phyloP scores from a whole-genome alignment of 2,113 vertebrate species.

The Epinephelus fuscoguttatus region DNA sequence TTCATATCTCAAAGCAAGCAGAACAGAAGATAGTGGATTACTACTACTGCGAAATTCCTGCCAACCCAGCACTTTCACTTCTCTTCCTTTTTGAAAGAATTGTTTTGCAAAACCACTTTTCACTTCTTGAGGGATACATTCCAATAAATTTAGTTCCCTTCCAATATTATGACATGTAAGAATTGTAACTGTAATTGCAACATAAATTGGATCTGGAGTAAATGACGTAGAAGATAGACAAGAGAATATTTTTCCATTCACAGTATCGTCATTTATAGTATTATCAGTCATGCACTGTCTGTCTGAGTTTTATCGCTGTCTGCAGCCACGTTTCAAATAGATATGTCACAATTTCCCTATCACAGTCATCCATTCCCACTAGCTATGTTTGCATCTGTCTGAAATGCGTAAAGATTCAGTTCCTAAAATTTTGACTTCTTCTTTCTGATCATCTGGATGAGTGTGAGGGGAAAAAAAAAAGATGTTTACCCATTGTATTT shows the following conservation, averaged over 20 bases:
- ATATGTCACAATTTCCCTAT: conserved; percentile 66
- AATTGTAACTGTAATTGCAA: not conserved
- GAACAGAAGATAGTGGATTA: not conserved
- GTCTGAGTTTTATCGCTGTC: conserved; percentile 28
- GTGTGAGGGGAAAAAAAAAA: conserved; percentile 5
- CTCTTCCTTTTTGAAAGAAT: conserved; percentile 8
- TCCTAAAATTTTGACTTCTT: conserved; percentile 74
- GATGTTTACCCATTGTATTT: conserved; percentile 12
- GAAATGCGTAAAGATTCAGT: conserved; percentile 56
- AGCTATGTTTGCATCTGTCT: conserved; percentile 44
- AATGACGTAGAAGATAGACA: not conserved
- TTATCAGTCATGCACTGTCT: conserved; percentile 40
- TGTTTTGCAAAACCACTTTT: conserved; percentile 7
- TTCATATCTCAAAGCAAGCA: not conserved
- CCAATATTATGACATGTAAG: not conserved
- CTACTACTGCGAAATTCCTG: conserved; percentile 27
- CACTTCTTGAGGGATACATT: not conserved
- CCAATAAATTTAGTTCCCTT: not conserved
- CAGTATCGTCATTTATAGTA: not conserved
- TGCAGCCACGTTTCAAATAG: conserved; percentile 46
- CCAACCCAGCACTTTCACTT: conserved; percentile 65
- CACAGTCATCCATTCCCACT: conserved; percentile 64
- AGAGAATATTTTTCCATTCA: conserved; percentile 39
- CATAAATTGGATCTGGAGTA: not conserved
- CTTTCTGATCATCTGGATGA: conserved; percentile 59